Percentiles rank a stretch among this genome's conserved stretches.
Evolutionary conservation across 1,140 invertebrate genomes (phyloP).

Genomic region (Drosophila nigromelanica): DNA sequence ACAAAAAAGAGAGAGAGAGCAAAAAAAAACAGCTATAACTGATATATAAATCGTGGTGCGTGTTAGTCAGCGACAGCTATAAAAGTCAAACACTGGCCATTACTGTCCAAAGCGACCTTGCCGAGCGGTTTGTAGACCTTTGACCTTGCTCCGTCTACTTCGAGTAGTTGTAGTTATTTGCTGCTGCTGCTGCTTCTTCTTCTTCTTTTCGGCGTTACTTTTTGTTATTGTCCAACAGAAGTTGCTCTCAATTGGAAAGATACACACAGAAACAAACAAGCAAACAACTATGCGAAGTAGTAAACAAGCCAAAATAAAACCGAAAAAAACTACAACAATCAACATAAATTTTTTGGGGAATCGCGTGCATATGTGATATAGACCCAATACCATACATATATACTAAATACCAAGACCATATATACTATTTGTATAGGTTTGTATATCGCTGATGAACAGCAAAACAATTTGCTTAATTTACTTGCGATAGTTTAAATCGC

Average conservation of each 20-base stretch:
- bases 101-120: conserved; percentile 76
- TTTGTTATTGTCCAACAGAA: conserved; percentile 47
- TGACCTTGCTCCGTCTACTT: conserved; percentile 71
- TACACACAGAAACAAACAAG: conserved; percentile 55
- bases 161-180: conserved; percentile 54
- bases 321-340: conserved; percentile 3
- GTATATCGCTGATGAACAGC: no score
- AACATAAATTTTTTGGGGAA: conserved; percentile 1
- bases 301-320: conserved; percentile 10
- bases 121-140: conserved; percentile 76
- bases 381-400: no score
- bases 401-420: no score
- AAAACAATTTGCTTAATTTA: no score
- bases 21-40: conserved; percentile 17
- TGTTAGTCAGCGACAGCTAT: conserved; percentile 67
- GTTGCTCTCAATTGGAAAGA: conserved; percentile 79
- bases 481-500: no score
- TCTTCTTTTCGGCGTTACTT: conserved; percentile 12
- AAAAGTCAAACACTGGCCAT: conserved; percentile 77
- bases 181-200: conserved; percentile 40
- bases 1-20: conserved; percentile 17
- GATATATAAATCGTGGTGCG: conserved; percentile 67
- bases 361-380: conserved; percentile 1
- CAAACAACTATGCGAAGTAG: conserved; percentile 26
- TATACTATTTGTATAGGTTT: no score